Percentiles rank a stretch among this genome's conserved stretches.
Conservation (phyloP, 2,113 vertebrate species). For the Zapornia atra region DNA sequence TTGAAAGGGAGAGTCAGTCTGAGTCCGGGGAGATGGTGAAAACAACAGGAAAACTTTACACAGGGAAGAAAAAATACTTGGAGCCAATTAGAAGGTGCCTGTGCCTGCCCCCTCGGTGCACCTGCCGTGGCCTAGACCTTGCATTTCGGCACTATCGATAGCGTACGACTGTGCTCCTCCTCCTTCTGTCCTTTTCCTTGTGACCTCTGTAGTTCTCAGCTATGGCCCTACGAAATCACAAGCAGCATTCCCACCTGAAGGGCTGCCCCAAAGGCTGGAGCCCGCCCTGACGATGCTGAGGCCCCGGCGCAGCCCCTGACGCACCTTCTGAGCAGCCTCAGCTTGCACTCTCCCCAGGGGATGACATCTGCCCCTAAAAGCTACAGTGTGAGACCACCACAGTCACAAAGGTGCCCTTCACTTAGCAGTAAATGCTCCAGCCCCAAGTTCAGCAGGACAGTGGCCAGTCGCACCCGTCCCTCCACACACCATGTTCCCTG, state of each 20-base stretch:
- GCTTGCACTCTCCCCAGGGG: not conserved
- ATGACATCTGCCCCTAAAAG: not conserved
- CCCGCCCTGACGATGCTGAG: not conserved
- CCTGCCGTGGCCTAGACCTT: not conserved
- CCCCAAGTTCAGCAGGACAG: not conserved
- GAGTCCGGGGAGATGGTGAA: not conserved
- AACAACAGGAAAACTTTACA: not conserved
- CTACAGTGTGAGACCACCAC: accelerated
- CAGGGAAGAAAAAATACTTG: too few species aligned
- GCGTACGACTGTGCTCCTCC: not conserved
- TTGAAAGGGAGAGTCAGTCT: not conserved
- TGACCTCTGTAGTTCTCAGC: not conserved
- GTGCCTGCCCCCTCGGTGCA: not conserved
- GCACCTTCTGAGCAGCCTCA: not conserved
- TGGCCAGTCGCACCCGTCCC: not conserved
- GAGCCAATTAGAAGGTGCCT: not conserved
- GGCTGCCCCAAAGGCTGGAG: not conserved
- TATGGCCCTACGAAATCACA: accelerated
- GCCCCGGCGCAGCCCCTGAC: not conserved
- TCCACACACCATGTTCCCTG: not conserved
- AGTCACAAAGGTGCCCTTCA: not conserved
- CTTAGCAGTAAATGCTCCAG: not conserved
- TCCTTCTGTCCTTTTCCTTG: not conserved
- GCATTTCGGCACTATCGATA: not conserved
- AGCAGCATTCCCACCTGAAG: not conserved